Conservation (phyloP, 1,140 invertebrate genomes). For the Xylocopa sonorina region DNA sequence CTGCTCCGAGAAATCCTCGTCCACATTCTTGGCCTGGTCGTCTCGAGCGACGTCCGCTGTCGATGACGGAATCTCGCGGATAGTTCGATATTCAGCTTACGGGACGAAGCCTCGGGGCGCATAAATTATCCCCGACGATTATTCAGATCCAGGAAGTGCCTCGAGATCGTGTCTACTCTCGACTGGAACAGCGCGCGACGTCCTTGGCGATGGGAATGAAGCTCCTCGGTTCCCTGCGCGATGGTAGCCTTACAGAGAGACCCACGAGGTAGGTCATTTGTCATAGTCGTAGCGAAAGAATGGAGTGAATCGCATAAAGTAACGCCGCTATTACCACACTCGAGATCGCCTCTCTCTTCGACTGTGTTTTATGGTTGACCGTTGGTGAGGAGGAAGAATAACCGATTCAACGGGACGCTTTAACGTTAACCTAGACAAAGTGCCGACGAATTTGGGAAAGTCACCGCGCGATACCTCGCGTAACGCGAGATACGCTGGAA, state of each 20-base stretch:
- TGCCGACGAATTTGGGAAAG: conserved; percentile 36
- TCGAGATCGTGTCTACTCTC: conserved; percentile 5
- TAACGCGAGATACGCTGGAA: not conserved
- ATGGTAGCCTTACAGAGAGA: conserved; percentile 33
- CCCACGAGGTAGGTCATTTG: conserved; percentile 54
- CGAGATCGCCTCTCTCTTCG: not conserved
- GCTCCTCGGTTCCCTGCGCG: conserved; percentile 11
- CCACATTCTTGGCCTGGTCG: conserved; percentile 40
- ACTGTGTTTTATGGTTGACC: not conserved
- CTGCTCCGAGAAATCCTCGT: conserved; percentile 1
- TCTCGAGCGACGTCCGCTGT: not conserved
- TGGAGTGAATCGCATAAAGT: conserved; percentile 25
- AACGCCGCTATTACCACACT: conserved; percentile 24
- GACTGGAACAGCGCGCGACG: conserved; percentile 27
- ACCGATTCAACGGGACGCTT: too few species aligned
- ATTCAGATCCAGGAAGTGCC: conserved; percentile 48
- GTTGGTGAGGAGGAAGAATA: too few species aligned
- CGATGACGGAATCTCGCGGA: conserved; percentile 5
- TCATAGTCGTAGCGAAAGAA: conserved; percentile 60
- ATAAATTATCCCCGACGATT: conserved; percentile 38
- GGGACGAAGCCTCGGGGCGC: not conserved
- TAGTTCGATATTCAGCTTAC: conserved; percentile 18
- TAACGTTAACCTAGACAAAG: not conserved
- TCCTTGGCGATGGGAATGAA: conserved; percentile 61
- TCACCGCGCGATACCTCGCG: rapidly evolving